phyloP scores from a whole-genome alignment of 2,888 invertebrate species.

The Leptinotarsa juncta region DNA sequence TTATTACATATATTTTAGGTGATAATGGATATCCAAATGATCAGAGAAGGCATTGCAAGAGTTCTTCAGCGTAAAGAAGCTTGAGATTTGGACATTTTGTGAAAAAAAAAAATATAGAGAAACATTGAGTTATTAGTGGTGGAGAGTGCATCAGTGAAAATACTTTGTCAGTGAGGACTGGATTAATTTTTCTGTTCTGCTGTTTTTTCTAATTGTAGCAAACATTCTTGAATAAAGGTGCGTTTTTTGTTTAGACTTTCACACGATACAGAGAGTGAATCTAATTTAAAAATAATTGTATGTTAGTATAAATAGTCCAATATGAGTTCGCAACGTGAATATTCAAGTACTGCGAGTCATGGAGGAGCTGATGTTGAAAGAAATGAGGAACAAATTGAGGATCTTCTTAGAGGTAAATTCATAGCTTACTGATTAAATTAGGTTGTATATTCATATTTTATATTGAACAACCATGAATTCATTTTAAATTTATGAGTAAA shows the following conservation, averaged over 20 bases:
- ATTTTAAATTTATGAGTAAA: too few species aligned
- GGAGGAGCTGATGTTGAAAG: slow-evolving; percentile 29
- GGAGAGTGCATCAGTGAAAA: slow-evolving; percentile 12
- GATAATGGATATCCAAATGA: slow-evolving; percentile 3
- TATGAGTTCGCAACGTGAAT: slow-evolving; percentile 40
- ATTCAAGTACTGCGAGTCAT: slow-evolving; percentile 34
- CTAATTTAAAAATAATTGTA: slow-evolving; percentile 20
- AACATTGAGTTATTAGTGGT: slow-evolving; percentile 17
- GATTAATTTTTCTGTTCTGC: background rate
- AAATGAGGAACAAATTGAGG: slow-evolving; percentile 50
- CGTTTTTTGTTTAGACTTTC: slow-evolving; percentile 19
- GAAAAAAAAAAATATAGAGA: background rate
- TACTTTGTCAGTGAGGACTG: slow-evolving; percentile 17
- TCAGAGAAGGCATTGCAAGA: background rate
- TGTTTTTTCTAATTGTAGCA: slow-evolving; percentile 4
- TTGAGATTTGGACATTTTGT: background rate
- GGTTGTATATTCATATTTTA: too few species aligned
- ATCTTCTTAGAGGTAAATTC: slow-evolving; percentile 58
- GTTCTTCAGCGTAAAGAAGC: slow-evolving; percentile 4
- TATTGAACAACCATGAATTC: too few species aligned
- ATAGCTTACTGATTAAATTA: background rate
- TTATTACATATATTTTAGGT: slow-evolving; percentile 6
- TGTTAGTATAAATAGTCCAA: slow-evolving; percentile 26
- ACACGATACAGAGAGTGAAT: slow-evolving; percentile 16
- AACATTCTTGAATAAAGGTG: slow-evolving; percentile 15